phyloP scores from a whole-genome alignment of 2,113 vertebrate genomes.

The Hucho hucho region DNA sequence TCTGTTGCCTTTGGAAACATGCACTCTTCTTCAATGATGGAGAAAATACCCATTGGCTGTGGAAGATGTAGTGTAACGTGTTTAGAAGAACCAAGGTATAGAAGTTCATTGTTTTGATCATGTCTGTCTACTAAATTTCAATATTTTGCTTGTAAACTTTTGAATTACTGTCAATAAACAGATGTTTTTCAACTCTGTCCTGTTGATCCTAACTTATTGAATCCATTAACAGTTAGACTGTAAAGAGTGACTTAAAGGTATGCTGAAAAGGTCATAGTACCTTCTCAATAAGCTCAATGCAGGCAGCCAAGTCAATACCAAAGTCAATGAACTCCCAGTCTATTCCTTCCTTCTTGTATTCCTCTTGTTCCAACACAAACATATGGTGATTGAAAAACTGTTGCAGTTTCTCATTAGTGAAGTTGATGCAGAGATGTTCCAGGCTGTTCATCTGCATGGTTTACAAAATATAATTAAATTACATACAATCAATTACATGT shows the following conservation, averaged over 20 bases:
- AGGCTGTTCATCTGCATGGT: constrained; percentile 61
- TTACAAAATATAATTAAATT: not conserved
- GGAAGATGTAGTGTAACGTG: not conserved
- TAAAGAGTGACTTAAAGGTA: not conserved
- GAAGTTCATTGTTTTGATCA: not conserved
- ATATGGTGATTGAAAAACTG: constrained; percentile 91
- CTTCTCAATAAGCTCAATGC: constrained; percentile 93
- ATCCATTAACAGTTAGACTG: no score
- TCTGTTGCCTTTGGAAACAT: constrained; percentile 71
- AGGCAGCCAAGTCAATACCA: constrained; percentile 89
- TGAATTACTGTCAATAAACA: not conserved
- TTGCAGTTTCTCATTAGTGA: constrained; percentile 83
- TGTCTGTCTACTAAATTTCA: not conserved
- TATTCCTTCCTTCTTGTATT: no score
- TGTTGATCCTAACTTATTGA: not conserved
- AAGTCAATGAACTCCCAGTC: constrained; percentile 83
- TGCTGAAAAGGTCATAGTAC: constrained; percentile 49
- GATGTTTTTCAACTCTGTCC: not conserved
- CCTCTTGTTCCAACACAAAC: constrained; percentile 77
- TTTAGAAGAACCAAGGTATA: not conserved
- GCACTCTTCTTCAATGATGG: constrained; percentile 66
- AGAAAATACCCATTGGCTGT: constrained; percentile 56
- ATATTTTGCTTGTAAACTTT: not conserved
- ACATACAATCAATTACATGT: not conserved
- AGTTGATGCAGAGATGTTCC: constrained; percentile 85